phyloP scores from a whole-genome alignment of 2,113 vertebrate genomes.

The Apaloderma vittatum region DNA sequence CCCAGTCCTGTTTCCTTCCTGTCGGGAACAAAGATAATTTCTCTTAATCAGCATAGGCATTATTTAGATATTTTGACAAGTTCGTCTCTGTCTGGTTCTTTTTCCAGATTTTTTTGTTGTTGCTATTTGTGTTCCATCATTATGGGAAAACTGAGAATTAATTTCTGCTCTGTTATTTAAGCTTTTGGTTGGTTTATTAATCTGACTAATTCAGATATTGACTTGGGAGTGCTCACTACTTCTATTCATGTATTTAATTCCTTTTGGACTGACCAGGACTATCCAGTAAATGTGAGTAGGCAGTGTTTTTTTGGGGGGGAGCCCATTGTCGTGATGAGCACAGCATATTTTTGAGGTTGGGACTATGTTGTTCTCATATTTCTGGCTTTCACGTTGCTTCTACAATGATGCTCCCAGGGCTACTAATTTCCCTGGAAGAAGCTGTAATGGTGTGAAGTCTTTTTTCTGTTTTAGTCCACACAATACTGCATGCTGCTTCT shows the following conservation, averaged over 20 bases:
- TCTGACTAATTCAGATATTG: not conserved
- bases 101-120: not conserved
- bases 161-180: not conserved
- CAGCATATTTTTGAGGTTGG: not conserved
- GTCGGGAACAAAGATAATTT: not conserved
- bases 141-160: not conserved
- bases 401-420: not conserved
- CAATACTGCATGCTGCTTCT: not conserved
- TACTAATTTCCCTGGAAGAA: not conserved
- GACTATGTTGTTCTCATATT: not conserved
- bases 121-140: not conserved
- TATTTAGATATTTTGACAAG: not conserved
- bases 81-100: not conserved
- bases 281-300: not conserved
- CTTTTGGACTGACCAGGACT: not conserved
- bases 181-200: not conserved
- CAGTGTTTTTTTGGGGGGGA: not conserved
- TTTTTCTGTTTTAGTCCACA: not conserved
- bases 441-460: not conserved
- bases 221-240: not conserved
- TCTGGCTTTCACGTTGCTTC: not conserved
- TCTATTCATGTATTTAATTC: not conserved
- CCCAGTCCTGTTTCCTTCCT: fast-evolving
- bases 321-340: not conserved
- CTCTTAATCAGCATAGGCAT: not conserved